Base-by-base conservation (phyloP, 2,888 invertebrate species). In the Cantharis rustica region DNA sequence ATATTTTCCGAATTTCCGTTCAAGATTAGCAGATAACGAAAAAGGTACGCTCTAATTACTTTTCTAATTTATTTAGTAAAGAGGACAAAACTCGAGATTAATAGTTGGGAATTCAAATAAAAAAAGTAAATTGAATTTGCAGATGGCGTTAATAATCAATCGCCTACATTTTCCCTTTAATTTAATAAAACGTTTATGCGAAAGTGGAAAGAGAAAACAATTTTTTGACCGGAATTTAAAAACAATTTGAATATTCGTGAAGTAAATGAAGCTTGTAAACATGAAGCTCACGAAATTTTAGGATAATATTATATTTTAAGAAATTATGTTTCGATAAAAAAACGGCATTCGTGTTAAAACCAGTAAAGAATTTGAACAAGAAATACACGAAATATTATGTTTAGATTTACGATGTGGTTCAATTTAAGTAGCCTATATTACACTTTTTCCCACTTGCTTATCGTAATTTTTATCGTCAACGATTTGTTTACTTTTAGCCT, bases 331-430 rank as follows among this genome's bases (percentile, higher is more conserved):
- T 64, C 62, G 73, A 73, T 73, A 77, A 77, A 77, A n/a, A 76
- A 77, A 74, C 61, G 72, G 74, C 77, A 77, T 77, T 77, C 72
- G 75, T 77, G 75, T 77, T 75, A 77, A 72, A 72, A 72, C 69
- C 27, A 61, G 61, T 47, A 75, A 69, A 71, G 75, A 77, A 77
- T 77, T 74, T 71, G 69, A 77, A 77, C 77, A 77, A 72, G 74
- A 68, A 70, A 66, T 74, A 77, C 77, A 77, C 77, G 77, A 74
- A 74, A 77, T 75, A 77, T 75, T 77, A 72, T 77, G 75, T 77
- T 75, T 69, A 72, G 77, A 77, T 77, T 77, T 77, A 77, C 73
- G 68, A 74, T 74, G 77, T 74, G 63, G 77, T 71, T 76, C 75
- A 75, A 75, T 75, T 75, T 75, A 72, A 75, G 75, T 77, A 77